Conservation (phyloP, 2,888 invertebrate species). For the Drosophila robusta region DNA sequence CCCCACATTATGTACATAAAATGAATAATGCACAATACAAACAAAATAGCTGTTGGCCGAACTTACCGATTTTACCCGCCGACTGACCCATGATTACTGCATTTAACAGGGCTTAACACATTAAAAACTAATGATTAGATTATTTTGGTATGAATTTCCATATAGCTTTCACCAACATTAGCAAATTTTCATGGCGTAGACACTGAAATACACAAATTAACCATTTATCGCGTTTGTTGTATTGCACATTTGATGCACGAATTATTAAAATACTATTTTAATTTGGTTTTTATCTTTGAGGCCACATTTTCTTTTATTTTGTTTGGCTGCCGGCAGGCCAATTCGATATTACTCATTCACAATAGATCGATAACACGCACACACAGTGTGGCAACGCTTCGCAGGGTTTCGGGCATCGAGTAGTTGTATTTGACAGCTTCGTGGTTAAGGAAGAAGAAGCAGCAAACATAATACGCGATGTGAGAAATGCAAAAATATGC, state of each 20-base stretch:
- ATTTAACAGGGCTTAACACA: constrained; percentile 23
- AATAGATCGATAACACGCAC: constrained; percentile 18
- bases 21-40: constrained; percentile 25
- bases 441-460: constrained; percentile 43
- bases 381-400: constrained; percentile 31
- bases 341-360: constrained; percentile 42
- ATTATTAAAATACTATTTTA: constrained; percentile 33
- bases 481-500: constrained; percentile 53
- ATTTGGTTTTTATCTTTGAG: constrained; percentile 29
- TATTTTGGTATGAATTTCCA: constrained; percentile 38
- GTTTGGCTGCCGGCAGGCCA: constrained; percentile 50
- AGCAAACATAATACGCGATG: constrained; percentile 60
- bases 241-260: constrained; percentile 28
- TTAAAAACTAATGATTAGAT: constrained; percentile 33
- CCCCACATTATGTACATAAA: background rate
- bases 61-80: constrained; percentile 83
- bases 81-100: constrained; percentile 76
- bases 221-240: constrained; percentile 14
- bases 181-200: constrained; percentile 2
- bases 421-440: constrained; percentile 33
- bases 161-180: constrained; percentile 34
- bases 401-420: constrained; percentile 25
- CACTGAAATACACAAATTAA: constrained; percentile 26
- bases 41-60: background rate
- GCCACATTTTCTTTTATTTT: constrained; percentile 48